A percentile compares a stretch with the other conserved stretches of the same genome.
Evolutionary conservation across 2,113 vertebrate species (phyloP).

Genomic region (Columba janthina): DNA sequence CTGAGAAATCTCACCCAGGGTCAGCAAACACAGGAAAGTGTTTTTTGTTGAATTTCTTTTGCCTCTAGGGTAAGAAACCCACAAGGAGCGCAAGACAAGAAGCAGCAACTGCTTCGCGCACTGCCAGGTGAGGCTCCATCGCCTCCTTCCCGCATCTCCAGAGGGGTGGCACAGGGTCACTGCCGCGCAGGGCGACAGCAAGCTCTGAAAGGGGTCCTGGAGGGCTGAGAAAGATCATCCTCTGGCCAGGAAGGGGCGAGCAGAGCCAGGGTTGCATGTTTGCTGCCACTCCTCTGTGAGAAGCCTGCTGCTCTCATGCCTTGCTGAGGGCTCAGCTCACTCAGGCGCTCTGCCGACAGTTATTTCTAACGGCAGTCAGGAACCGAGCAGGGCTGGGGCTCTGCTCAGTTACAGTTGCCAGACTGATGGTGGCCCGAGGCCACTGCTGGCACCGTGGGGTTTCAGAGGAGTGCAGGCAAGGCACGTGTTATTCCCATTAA

Average conservation of each 20-base stretch:
- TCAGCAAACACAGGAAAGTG: fast-evolving
- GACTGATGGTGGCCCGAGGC: neutral
- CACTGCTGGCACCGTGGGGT: fast-evolving
- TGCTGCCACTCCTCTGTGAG: neutral
- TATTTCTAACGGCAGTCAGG: neutral
- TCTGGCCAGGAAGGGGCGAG: neutral
- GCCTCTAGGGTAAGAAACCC: neutral
- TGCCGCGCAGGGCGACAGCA: neutral
- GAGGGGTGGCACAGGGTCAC: neutral
- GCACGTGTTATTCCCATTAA: neutral
- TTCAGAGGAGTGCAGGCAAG: neutral
- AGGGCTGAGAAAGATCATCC: neutral
- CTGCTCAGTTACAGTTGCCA: neutral
- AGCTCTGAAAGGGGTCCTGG: neutral
- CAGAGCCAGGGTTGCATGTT: fast-evolving
- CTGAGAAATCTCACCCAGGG: neutral
- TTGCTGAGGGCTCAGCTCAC: neutral
- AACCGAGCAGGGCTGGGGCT: neutral
- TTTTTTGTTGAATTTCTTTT: neutral
- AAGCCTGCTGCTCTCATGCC: neutral
- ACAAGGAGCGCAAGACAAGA: neutral
- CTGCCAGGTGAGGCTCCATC: fast-evolving
- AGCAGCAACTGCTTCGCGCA: neutral
- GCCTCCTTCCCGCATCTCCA: fast-evolving
- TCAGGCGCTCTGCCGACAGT: neutral